Evolutionary conservation across 2,797 vertebrate species (phyloP).

Genomic region (Gobionotothen gibberifrons): DNA sequence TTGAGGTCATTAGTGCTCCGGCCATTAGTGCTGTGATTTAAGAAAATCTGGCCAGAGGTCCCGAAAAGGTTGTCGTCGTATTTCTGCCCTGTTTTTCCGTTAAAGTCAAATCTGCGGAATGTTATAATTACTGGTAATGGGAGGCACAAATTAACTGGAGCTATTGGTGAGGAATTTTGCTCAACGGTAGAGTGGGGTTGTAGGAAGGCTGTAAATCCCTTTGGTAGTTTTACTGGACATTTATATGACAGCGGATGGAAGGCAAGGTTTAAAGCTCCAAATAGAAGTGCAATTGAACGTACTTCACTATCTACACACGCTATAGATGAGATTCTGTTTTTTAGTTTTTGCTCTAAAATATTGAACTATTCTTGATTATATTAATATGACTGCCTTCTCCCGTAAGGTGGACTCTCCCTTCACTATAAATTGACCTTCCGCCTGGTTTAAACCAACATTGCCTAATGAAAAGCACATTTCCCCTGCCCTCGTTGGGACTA

Average conservation of each 20-base stretch:
- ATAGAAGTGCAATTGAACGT: neutral
- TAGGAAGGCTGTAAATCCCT: conserved; percentile 63
- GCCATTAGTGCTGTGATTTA: conserved; percentile 34
- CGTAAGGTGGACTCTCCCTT: conserved; percentile 4
- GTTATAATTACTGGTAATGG: conserved; percentile 72
- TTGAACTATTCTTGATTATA: conserved; percentile 9
- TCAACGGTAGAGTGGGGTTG: conserved; percentile 46
- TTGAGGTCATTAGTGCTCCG: conserved; percentile 13
- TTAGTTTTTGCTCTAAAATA: neutral
- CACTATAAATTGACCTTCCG: conserved; percentile 44
- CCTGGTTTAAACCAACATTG: conserved; percentile 55
- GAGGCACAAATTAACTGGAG: conserved; percentile 67
- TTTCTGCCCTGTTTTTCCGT: conserved; percentile 27
- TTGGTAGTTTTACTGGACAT: conserved; percentile 71
- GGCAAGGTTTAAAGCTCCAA: conserved; percentile 33
- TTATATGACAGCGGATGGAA: conserved; percentile 71
- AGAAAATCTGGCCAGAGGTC: conserved; percentile 36
- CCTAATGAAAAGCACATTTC: conserved; percentile 69
- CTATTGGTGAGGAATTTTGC: conserved; percentile 57
- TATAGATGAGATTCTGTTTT: neutral
- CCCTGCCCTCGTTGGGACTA: conserved; percentile 44
- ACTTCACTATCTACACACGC: neutral
- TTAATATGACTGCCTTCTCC: neutral
- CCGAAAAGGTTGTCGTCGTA: conserved; percentile 34
- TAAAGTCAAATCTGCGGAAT: conserved; percentile 69